These are phyloP conservation scores for Idris sp. DNA, from an alignment of 1,140 invertebrate species.

Conservation along the genomic window DNA sequence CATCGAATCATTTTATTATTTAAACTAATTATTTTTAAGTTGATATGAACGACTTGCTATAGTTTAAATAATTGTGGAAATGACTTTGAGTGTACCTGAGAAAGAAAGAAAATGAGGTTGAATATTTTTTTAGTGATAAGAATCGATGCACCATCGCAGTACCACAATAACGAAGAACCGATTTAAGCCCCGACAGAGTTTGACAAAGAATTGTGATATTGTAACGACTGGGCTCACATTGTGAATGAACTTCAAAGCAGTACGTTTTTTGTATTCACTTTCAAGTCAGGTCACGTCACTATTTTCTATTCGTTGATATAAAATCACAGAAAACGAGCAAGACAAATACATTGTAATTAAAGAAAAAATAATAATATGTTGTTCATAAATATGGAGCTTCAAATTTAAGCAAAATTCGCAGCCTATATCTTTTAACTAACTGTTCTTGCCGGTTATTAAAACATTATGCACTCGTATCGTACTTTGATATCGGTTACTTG, in stretches of 20 bases:
- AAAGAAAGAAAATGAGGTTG: slow-evolving; percentile 30
- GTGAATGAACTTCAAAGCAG: slow-evolving; percentile 8
- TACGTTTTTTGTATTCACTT: slow-evolving; percentile 25
- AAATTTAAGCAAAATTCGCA: slow-evolving; percentile 14
- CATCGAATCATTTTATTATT: slow-evolving; percentile 74
- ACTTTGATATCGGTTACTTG: slow-evolving; percentile 25
- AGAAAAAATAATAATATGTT: slow-evolving; percentile 19
- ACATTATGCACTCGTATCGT: slow-evolving; percentile 7
- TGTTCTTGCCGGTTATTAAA: slow-evolving; percentile 23
- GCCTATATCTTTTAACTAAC: slow-evolving; percentile 1
- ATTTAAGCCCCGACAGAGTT: slow-evolving; percentile 32
- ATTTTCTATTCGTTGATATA: slow-evolving; percentile 9
- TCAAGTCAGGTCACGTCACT: slow-evolving; percentile 19
- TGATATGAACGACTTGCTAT: slow-evolving; percentile 74
- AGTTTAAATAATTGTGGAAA: slow-evolving; percentile 74
- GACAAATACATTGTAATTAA: neutral
- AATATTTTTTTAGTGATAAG: too few relatives aligned
- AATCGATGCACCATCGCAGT: slow-evolving; percentile 34
- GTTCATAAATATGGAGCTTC: slow-evolving; percentile 15
- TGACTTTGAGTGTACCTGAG: slow-evolving; percentile 61
- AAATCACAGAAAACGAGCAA: slow-evolving; percentile 17
- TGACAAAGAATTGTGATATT: slow-evolving; percentile 43
- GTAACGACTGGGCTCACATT: slow-evolving; percentile 5
- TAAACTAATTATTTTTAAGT: slow-evolving; percentile 77
- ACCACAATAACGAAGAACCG: slow-evolving; percentile 52